Conservation (phyloP, 1,140 invertebrate species). For the Sipha flava region DNA sequence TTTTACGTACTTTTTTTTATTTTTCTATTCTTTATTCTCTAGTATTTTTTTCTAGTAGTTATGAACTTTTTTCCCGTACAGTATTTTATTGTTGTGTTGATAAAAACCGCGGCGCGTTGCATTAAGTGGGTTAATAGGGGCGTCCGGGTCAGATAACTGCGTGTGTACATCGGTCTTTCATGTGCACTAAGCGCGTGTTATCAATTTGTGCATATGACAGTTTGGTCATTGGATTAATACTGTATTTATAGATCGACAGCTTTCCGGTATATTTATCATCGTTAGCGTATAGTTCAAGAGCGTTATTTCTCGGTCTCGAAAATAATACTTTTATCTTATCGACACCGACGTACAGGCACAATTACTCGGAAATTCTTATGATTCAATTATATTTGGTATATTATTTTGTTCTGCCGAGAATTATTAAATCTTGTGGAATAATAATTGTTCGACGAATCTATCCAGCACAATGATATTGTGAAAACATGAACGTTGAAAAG, state of each 20-base stretch:
- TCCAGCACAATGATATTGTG: too few relatives aligned
- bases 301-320: not conserved
- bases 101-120: not conserved
- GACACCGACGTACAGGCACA: not conserved
- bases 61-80: not conserved
- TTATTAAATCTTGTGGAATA: too few relatives aligned
- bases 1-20: too few relatives aligned
- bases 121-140: not conserved
- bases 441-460: too few relatives aligned
- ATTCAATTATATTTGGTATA: not conserved
- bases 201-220: slow-evolving; percentile 3
- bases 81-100: not conserved
- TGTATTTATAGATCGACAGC: not conserved
- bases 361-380: not conserved
- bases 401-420: too few relatives aligned
- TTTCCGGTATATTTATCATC: not conserved
- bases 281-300: slow-evolving; percentile 1
- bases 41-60: not conserved
- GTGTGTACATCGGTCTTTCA: not conserved
- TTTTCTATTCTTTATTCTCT: too few relatives aligned
- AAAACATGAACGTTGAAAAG: not conserved
- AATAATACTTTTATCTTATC: slow-evolving; percentile 2
- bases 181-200: not conserved
- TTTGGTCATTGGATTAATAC: not conserved
- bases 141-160: not conserved